Evolutionary conservation across 2,888 invertebrate species (phyloP), one percentile per base, ranked within the genome.

Genomic region (Nomada flava): DNA sequence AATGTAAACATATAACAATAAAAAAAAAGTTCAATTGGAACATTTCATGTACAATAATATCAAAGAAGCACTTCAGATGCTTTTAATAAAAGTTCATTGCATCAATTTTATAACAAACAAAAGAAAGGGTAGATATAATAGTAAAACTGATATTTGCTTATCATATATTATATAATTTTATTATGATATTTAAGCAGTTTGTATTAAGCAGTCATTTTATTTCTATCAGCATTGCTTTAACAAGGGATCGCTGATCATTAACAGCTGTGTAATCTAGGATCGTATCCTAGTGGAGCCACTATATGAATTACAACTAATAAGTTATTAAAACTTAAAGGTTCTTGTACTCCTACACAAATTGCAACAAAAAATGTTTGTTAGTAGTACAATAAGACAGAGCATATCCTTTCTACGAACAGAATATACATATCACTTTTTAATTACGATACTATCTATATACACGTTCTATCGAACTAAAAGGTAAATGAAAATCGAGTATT

Each of bases 401-500:
- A 73, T 52, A 73, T 76, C 4, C n/a, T 26, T 63, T 42, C 9
- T n/a, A 52, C 44, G 11, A 59, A 68, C 7, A 53, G 53, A 18
- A 63, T 44, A 70, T 67, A 79, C 26, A 64, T 75, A 73, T 65
- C 23, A 68, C 23, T 73, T 60, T 50, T 74, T 47, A 77, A 13
- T 77, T 77, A 65, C 36, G 36, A 29, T 50, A 74, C 57, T 69
- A 50, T 44, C 44, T 79, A 77, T 70, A 52, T 79, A 71, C 59
- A 74, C 29, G 55, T 42, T 67, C 77, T 74, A 80, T 57, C 52
- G 50, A 83, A 78, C 64, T 82, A 82, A 44, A 36, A 59, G 47
- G 57, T 55, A 62, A 72, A 78, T 52, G 71, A 72, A 60, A 67
- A 67, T 70, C 57, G 79, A 82, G 79, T 82, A 83, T 78, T 78